A percentile compares a stretch with the other conserved stretches of the same genome.
These are phyloP conservation scores for Clostera curtula DNA, from an alignment of 2,888 invertebrate species.

Conservation along the genomic window DNA sequence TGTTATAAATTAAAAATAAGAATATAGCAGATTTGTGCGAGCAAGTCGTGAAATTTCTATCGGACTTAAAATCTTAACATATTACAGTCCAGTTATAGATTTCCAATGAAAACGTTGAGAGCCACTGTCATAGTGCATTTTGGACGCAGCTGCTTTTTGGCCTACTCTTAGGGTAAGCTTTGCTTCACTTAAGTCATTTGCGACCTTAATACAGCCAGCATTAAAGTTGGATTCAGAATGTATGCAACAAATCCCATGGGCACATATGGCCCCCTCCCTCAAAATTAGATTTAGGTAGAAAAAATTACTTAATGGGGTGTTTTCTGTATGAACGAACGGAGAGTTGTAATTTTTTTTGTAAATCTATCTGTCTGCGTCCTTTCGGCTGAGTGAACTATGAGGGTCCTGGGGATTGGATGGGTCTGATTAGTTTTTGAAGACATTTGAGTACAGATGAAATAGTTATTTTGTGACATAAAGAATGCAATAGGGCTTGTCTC, in stretches of 20 bases:
- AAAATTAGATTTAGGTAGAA: conserved; percentile 63
- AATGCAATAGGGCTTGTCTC: background rate
- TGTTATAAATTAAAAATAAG: too few relatives aligned
- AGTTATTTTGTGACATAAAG: background rate
- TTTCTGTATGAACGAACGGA: conserved; percentile 59
- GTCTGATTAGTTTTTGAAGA: conserved; percentile 19
- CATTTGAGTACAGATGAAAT: conserved; percentile 3
- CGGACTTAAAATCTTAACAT: too few relatives aligned
- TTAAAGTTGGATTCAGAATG: conserved; percentile 25
- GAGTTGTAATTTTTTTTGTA: conserved; percentile 32
- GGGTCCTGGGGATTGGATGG: conserved; percentile 18
- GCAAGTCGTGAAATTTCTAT: too few relatives aligned
- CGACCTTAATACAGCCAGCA: conserved; percentile 10
- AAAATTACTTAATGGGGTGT: conserved; percentile 72
- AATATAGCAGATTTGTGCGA: too few relatives aligned
- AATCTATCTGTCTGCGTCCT: conserved; percentile 32
- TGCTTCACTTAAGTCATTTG: conserved; percentile 18
- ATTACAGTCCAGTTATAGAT: too few relatives aligned
- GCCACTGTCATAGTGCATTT: conserved; percentile 59
- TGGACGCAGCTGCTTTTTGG: conserved; percentile 53
- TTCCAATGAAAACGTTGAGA: too few relatives aligned
- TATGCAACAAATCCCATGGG: conserved; percentile 43
- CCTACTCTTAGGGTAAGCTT: conserved; percentile 31
- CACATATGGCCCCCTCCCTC: conserved; percentile 67
- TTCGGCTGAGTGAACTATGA: conserved; percentile 28